Evolutionary conservation across 2,797 vertebrate species (phyloP).

Genomic region (Fringilla coelebs): DNA sequence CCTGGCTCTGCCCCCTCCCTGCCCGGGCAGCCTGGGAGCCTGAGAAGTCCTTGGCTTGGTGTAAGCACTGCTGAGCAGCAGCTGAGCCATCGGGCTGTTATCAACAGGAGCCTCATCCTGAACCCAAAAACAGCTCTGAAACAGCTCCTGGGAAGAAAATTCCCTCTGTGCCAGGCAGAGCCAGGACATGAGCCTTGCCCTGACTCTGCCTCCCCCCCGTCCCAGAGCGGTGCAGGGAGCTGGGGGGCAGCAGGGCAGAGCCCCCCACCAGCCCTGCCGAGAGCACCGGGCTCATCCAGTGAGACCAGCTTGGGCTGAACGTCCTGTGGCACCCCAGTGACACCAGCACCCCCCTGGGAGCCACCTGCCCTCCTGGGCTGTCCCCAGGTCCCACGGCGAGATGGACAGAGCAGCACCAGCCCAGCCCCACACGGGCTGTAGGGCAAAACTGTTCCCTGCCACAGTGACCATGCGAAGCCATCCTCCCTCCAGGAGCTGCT

Average conservation of each 20-base stretch:
- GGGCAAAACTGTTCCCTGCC: neutral
- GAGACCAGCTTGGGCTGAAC: accelerated
- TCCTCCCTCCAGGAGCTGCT: neutral
- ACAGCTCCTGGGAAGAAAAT: neutral
- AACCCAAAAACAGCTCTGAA: neutral
- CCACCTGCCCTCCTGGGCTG: neutral
- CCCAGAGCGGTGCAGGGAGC: neutral
- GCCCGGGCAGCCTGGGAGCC: neutral
- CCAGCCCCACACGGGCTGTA: neutral
- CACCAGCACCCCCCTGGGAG: neutral
- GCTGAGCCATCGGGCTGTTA: neutral
- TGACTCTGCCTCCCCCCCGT: neutral
- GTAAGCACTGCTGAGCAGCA: neutral
- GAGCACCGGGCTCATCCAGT: conserved; percentile 36
- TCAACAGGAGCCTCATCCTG: neutral
- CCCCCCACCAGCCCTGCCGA: neutral
- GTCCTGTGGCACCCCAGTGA: neutral
- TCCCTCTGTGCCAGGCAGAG: neutral
- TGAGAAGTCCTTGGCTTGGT: neutral
- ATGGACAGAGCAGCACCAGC: neutral
- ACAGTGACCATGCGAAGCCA: neutral
- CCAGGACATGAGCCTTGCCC: neutral
- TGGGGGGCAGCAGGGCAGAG: accelerated
- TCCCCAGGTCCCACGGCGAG: neutral
- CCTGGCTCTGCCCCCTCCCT: neutral